Evolutionary conservation across 2,113 vertebrate genomes (phyloP), one percentile per base, ranked within the genome.

Genomic region (Cyprinodon brontotheroides): DNA sequence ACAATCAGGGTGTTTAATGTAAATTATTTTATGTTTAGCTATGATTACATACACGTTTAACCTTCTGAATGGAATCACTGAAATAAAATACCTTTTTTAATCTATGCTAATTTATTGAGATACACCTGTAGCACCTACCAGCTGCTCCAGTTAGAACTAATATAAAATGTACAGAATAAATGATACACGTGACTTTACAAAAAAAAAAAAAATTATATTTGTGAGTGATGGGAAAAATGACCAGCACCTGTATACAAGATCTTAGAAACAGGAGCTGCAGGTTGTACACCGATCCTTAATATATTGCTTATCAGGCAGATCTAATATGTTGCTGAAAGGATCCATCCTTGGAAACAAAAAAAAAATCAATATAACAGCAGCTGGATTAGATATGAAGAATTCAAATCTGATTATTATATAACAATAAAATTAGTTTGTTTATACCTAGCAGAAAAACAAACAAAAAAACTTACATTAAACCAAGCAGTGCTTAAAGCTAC

Each of bases 201-300:
- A 89, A 79, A 66, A 68, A 69, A 80, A n/a, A n/a, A n/a, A n/a
- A n/a, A n/a, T n/a, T n/a, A n/a, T 80, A 84, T 68, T 68, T 71
- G 66, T 45, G 88, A 59, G 47, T 82, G 11, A 73, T 79, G 76
- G 77, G 40, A 15, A 69, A 81, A 80, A 70, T 65, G 79, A 83
- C 60, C 78, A 80, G n/a, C n/a, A n/a, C n/a, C n/a, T n/a, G n/a
- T 39, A 87, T 38, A 89, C 86, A 87, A 88, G 78, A 78, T 73
- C 53, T 82, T 59, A 69, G 80, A 62, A 75, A 20, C 65, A 20
- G 36, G 38, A 17, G 59, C 70, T 65, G 60, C 57, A 57, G 65
- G 68, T 0, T 3, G 65, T 15, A 38, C 4, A 6, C 40, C 4
- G 14, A 65, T 17, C 20, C 17, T 39, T 40, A 9, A 4, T 4